Percentiles rank a stretch among this genome's conserved stretches.
These are phyloP conservation scores for Drosophila phalerata DNA, from an alignment of 2,888 invertebrate species.

Conservation along the genomic window DNA sequence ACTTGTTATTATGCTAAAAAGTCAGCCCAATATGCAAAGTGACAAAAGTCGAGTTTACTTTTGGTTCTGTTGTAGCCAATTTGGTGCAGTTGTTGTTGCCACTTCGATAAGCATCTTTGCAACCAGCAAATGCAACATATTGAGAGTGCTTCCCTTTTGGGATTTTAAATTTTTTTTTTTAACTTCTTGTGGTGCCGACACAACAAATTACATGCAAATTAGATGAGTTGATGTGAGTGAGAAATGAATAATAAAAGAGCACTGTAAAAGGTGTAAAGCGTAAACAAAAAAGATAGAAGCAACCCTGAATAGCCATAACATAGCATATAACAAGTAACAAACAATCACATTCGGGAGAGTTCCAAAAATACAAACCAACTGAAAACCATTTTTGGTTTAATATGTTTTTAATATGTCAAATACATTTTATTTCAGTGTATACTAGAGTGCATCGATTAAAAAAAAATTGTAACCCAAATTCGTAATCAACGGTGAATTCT, in stretches of 20 bases:
- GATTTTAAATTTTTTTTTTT: background rate
- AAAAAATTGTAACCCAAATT: no score
- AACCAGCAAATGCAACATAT: constrained; percentile 58
- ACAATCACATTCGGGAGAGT: no score
- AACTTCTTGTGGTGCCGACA: constrained; percentile 41
- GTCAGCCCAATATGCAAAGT: constrained; percentile 68
- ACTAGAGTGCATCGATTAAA: no score
- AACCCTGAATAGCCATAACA: background rate
- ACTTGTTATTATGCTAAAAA: constrained; percentile 71
- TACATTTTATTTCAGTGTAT: background rate
- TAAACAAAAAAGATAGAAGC: background rate
- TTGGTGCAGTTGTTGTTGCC: constrained; percentile 66
- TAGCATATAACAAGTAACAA: no score
- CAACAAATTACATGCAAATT: constrained; percentile 80
- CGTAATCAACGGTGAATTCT: no score
- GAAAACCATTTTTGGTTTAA: no score
- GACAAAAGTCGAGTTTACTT: constrained; percentile 38
- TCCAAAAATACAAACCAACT: no score
- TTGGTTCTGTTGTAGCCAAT: constrained; percentile 56
- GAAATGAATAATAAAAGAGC: background rate
- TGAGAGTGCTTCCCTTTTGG: constrained; percentile 56
- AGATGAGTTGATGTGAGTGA: constrained; percentile 14
- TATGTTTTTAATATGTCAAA: background rate
- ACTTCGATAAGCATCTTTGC: constrained; percentile 71
- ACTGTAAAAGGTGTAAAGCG: background rate